Conservation (phyloP, 2,113 vertebrate species). For the Proterorhinus semilunaris region DNA sequence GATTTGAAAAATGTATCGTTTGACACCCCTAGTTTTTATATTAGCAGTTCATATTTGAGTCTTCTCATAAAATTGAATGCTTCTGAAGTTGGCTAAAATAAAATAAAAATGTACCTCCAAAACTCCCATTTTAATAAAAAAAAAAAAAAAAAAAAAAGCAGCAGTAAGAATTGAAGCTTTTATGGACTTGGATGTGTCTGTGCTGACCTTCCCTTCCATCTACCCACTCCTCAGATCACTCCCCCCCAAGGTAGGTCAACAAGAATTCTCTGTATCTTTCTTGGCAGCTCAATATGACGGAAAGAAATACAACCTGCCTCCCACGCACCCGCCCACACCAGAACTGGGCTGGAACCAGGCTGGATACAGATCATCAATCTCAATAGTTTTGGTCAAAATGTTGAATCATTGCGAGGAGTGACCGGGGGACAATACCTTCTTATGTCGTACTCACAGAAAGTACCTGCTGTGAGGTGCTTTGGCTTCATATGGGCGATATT, state of each 20-base stretch:
- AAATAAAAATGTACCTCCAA: no score
- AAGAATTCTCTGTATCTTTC: conserved; percentile 34
- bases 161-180: not conserved
- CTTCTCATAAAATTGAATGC: no score
- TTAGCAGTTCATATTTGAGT: no score
- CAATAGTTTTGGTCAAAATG: conserved; percentile 14
- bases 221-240: conserved; percentile 51
- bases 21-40: no score
- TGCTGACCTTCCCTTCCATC: conserved; percentile 39
- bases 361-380: conserved; percentile 1
- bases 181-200: conserved; percentile 7
- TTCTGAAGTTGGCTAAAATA: no score
- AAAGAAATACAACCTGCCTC: conserved; percentile 35
- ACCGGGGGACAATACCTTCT: conserved; percentile 30
- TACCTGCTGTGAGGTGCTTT: no score
- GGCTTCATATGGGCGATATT: no score
- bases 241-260: conserved; percentile 47
- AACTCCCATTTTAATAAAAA: no score
- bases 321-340: conserved; percentile 43
- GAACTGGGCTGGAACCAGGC: conserved; percentile 12
- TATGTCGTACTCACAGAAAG: not conserved
- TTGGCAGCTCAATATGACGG: conserved; percentile 22
- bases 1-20: no score
- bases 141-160: not conserved
- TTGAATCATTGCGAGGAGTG: conserved; percentile 22